These are phyloP conservation scores for Mesoclemmys tuberculata DNA, from an alignment of 2,113 vertebrate species.

Conservation along the genomic window DNA sequence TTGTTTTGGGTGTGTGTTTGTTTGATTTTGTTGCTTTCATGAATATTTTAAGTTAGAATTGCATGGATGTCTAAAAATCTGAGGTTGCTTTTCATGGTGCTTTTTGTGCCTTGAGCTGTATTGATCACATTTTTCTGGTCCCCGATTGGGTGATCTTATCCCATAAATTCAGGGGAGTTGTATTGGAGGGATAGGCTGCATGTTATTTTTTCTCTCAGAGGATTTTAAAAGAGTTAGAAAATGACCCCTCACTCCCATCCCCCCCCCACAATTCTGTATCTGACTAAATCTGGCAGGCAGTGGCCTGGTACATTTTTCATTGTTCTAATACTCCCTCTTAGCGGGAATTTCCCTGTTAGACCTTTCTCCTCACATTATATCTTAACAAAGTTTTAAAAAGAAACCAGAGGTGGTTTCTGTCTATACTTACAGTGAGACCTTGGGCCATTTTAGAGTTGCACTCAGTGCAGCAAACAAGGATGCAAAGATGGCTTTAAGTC, in stretches of 20 bases:
- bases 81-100: not conserved
- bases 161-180: not conserved
- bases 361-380: not conserved
- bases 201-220: not conserved
- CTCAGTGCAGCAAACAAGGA: not conserved
- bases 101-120: not conserved
- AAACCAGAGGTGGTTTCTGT: not conserved
- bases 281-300: not conserved
- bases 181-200: not conserved
- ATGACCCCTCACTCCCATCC: not conserved
- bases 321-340: not conserved
- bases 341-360: not conserved
- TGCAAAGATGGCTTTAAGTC: not conserved
- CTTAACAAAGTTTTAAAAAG: not conserved
- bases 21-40: fast-evolving
- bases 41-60: not conserved
- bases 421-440: not conserved
- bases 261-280: not conserved
- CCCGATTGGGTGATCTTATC: not conserved
- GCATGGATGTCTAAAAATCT: not conserved
- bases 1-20: fast-evolving
- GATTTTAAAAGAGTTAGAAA: not conserved
- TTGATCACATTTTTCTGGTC: not conserved
- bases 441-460: not conserved
- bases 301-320: not conserved